Evolutionary conservation across 2,888 invertebrate genomes (phyloP).

Genomic region (Parnassius orleans): DNA sequence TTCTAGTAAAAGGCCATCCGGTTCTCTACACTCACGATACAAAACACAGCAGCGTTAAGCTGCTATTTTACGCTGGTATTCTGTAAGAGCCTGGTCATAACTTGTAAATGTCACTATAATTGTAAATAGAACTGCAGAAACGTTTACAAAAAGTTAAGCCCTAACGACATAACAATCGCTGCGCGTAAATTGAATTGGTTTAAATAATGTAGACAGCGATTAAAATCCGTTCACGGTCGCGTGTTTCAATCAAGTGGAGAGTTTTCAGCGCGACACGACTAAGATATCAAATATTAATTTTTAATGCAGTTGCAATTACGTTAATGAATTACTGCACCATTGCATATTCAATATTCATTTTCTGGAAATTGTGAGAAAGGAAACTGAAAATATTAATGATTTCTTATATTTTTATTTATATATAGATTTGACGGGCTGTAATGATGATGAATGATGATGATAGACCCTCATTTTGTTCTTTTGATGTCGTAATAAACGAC

Average conservation of each 20-base stretch:
- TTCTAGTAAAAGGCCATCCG: too few species aligned
- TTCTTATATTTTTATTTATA: too few species aligned
- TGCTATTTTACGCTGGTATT: too few species aligned
- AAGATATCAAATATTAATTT: conserved; percentile 13
- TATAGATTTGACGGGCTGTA: too few species aligned
- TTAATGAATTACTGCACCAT: conserved; percentile 13
- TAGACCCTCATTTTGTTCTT: too few species aligned
- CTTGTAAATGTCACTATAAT: too few species aligned
- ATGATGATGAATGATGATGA: too few species aligned
- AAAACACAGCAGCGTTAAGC: too few species aligned
- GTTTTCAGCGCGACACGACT: conserved; percentile 25
- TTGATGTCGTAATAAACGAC: too few species aligned
- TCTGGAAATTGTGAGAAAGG: background rate
- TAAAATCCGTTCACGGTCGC: conserved; percentile 39
- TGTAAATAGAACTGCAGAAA: background rate
- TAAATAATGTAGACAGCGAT: conserved; percentile 32
- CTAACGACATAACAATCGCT: conserved; percentile 7
- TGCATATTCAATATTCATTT: conserved; percentile 5
- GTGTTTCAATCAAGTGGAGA: conserved; percentile 43
- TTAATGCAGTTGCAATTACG: conserved; percentile 6
- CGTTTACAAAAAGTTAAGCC: background rate
- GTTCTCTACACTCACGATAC: too few species aligned
- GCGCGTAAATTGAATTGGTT: conserved; percentile 31
- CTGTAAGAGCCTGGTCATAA: too few species aligned
- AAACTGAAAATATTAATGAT: background rate